These are phyloP conservation scores for Ctenodactylus gundi DNA, from an alignment of 2,113 vertebrate species.

Conservation along the genomic window DNA sequence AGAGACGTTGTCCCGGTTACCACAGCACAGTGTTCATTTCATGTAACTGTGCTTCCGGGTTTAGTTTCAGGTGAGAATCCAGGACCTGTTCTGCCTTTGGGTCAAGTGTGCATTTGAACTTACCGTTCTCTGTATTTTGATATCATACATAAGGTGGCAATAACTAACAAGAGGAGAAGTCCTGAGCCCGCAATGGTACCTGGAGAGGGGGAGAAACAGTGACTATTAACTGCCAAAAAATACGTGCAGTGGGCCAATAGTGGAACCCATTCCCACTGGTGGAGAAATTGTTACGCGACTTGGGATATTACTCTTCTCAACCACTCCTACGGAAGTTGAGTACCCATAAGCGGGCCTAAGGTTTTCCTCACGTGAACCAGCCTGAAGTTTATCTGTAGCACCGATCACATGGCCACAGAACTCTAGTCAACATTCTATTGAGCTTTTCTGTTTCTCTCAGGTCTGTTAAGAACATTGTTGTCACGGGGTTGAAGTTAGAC, in stretches of 20 bases:
- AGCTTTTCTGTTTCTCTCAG: not conserved
- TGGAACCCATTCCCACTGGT: not conserved
- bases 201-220: not conserved
- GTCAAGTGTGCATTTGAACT: conserved; percentile 38
- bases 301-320: not conserved
- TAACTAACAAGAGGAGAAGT: conserved; percentile 19
- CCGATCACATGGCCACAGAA: not conserved
- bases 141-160: not conserved
- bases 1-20: not conserved
- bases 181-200: not conserved
- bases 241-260: not conserved
- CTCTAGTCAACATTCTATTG: not conserved
- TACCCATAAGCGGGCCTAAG: not conserved
- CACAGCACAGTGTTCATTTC: not conserved
- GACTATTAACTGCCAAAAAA: conserved; percentile 33
- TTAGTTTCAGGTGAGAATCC: not conserved
- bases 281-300: not conserved
- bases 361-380: not conserved
- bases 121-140: conserved; percentile 59
- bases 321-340: not conserved
- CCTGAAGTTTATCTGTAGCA: not conserved
- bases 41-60: not conserved
- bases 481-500: not conserved
- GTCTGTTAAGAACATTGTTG: conserved; percentile 5
- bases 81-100: not conserved